A percentile compares a stretch with the other conserved stretches of the same genome.
Evolutionary conservation across 2,888 invertebrate genomes (phyloP).

Genomic region (Leucozona laternaria): DNA sequence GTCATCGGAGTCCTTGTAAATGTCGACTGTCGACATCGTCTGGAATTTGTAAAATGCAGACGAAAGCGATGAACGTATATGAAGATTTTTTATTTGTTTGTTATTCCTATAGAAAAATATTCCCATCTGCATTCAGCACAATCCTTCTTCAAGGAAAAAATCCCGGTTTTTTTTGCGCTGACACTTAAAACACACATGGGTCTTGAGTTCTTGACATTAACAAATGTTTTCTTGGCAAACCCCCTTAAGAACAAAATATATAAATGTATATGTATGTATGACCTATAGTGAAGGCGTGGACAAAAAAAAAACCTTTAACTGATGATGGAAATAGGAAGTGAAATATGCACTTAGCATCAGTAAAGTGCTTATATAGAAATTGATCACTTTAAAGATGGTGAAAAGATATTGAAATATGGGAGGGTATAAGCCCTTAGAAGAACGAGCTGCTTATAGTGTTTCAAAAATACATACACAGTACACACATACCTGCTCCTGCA

Average conservation of each 20-base stretch:
- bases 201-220: slow-evolving; percentile 48
- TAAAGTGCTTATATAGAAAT: slow-evolving; percentile 25
- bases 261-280: no score
- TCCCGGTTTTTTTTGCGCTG: slow-evolving; percentile 23
- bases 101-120: slow-evolving; percentile 27
- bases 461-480: not conserved
- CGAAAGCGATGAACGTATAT: slow-evolving; percentile 7
- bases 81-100: slow-evolving; percentile 8
- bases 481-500: no score
- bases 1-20: slow-evolving; percentile 11
- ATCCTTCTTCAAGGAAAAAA: slow-evolving; percentile 18
- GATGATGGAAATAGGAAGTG: slow-evolving; percentile 13
- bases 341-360: slow-evolving; percentile 28
- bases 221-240: slow-evolving; percentile 51
- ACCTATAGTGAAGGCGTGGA: slow-evolving; percentile 5
- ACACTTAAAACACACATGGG: slow-evolving; percentile 43
- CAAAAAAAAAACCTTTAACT: slow-evolving; percentile 6
- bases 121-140: slow-evolving; percentile 42
- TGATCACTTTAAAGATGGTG: slow-evolving; percentile 4
- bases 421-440: not conserved
- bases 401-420: not conserved
- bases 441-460: not conserved
- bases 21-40: slow-evolving; percentile 34
- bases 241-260: not conserved
- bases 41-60: slow-evolving; percentile 56